These are phyloP conservation scores for rabbit (Oryctolagus cuniculus) DNA, from an alignment of 2,113 vertebrate species.

Conservation along the genomic window DNA sequence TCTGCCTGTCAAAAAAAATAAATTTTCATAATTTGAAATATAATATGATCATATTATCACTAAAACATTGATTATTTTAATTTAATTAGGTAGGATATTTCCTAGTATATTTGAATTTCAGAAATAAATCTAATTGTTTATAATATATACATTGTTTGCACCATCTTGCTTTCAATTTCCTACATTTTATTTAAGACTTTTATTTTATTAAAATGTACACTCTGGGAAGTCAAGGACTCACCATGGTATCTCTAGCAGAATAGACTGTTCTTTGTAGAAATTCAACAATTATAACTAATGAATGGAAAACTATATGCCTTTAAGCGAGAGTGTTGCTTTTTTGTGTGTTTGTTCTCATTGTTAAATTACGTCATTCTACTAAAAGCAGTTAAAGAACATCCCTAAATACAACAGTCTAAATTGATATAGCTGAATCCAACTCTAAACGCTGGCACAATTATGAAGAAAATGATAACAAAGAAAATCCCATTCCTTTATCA, in stretches of 20 bases:
- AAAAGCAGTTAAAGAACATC: background rate
- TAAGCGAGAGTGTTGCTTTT: background rate
- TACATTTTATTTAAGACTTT: background rate
- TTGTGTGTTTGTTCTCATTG: background rate
- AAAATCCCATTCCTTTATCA: background rate
- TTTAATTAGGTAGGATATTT: background rate
- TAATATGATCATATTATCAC: background rate
- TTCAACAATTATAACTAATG: background rate
- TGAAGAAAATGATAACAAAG: background rate
- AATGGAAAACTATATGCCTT: background rate
- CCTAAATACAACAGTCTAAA: background rate
- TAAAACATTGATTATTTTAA: background rate
- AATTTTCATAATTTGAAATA: background rate
- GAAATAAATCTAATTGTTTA: background rate
- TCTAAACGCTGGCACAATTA: background rate
- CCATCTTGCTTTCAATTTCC: background rate
- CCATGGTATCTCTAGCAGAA: background rate
- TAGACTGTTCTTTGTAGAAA: background rate
- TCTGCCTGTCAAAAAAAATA: background rate
- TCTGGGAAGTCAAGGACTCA: background rate
- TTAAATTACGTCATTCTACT: background rate
- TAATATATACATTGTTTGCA: background rate
- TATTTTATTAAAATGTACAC: background rate
- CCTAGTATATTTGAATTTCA: constrained; percentile 44
- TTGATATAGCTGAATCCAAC: background rate